phyloP scores from a whole-genome alignment of 1,140 invertebrate genomes.

The Papilio xuthus region DNA sequence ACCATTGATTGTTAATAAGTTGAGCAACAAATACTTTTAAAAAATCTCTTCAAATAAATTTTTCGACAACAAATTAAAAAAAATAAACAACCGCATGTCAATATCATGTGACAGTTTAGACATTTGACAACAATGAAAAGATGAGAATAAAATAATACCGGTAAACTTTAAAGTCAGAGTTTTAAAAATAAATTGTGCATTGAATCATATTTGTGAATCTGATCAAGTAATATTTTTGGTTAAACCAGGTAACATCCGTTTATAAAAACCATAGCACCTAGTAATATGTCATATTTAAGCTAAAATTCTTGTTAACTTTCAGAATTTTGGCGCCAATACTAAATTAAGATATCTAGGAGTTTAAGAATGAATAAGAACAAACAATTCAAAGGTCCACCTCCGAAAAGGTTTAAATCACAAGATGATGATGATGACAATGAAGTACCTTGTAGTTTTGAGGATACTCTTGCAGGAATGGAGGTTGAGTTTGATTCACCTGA shows the following conservation, averaged over 20 bases:
- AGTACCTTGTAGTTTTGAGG: constrained; percentile 82
- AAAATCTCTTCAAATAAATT: background rate
- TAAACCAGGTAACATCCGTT: background rate
- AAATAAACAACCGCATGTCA: background rate
- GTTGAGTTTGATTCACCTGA: constrained; percentile 80
- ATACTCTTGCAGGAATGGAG: constrained; percentile 84
- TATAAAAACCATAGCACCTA: background rate
- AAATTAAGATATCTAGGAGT: background rate
- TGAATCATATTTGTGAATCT: background rate
- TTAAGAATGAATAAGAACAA: constrained; percentile 67
- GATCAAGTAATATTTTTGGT: background rate
- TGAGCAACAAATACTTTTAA: background rate
- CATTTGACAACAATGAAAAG: background rate
- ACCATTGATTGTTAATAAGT: too few relatives aligned
- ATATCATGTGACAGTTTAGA: background rate
- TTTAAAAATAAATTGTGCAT: background rate
- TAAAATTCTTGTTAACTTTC: background rate
- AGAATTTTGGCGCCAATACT: constrained; percentile 39
- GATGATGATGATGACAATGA: constrained; percentile 82
- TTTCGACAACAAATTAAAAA: background rate
- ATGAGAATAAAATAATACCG: background rate
- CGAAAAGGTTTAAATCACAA: constrained; percentile 71
- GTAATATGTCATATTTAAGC: too few relatives aligned
- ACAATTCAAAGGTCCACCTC: constrained; percentile 63
- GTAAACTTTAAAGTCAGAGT: background rate